Evolutionary conservation across 2,888 invertebrate species (phyloP), one percentile per base, ranked within the genome.

Genomic region (Cybosia mesomella): DNA sequence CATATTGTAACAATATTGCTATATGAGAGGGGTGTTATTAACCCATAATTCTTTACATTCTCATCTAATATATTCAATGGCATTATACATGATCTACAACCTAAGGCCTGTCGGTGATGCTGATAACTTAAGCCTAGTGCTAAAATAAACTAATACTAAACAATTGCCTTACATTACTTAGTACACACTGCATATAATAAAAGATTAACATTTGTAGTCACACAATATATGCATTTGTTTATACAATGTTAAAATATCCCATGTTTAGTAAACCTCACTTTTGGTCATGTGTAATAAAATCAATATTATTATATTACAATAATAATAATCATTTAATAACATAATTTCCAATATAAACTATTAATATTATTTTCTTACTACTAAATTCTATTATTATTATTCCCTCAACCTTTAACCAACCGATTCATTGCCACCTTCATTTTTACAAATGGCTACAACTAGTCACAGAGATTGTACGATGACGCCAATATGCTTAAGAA

Each of bases 41-140:
- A 49, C 49, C 49, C 49, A n/a, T 49, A 49, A n/a, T 15, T 4
- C 24, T 55, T 22, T 55, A 55, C 15, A 22, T 0, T 53, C 11
- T 18, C 24, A 36, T 60, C 36, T 60, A 66, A 65, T 64, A 66
- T 73, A 36, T 64, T 24, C 58, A 54, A 64, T 49, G 53, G 70
- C 65, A 71, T 77, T 62, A 71, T 75, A 78, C 60, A 78, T 57
- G 53, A 66, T 59, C 77, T 77, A 77, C 77, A 49, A 66, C 71
- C 74, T 79, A 77, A 79, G 80, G 77, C 77, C 67, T 76, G 68
- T 73, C 49, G 77, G 79, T 79, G 77, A 79, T 79, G 77, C 79
- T 76, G 68, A 58, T 66, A 79, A 73, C 69, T 79, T 76, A 76
- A 74, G 64, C 74, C 76, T 63, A 69, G 53, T 10, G 67, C 74